Percentiles rank a stretch among this genome's conserved stretches.
Conservation (phyloP, 2,113 vertebrate species). For the Poeciliopsis turrubarensis region DNA sequence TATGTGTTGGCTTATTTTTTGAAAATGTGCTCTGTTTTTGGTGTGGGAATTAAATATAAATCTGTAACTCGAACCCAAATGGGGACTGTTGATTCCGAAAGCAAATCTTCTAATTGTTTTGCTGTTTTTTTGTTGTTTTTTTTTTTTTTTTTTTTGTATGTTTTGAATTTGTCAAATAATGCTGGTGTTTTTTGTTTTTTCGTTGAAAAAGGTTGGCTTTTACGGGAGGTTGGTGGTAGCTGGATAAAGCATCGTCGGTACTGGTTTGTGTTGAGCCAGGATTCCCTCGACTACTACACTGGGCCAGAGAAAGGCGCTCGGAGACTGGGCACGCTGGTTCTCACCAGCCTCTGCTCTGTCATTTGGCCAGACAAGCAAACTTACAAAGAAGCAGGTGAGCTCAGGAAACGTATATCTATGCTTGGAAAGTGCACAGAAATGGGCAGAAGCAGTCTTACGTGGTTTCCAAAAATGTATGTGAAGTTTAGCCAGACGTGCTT, state of each 20-base stretch:
- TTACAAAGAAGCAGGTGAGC: conserved; percentile 91
- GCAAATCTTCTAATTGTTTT: background rate
- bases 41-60: background rate
- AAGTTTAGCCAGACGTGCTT: background rate
- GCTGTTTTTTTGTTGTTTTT: background rate
- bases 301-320: conserved; percentile 86
- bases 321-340: conserved; percentile 89
- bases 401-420: background rate
- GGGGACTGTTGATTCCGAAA: background rate
- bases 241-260: conserved; percentile 92
- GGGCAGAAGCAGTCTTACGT: background rate
- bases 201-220: conserved; percentile 87
- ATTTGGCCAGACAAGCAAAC: conserved; percentile 94
- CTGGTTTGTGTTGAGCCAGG: conserved; percentile 93
- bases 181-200: conserved; percentile 3
- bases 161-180: conserved; percentile 8
- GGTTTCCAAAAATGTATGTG: conserved; percentile 3
- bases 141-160: background rate
- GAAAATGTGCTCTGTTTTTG: background rate
- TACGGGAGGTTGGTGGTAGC: conserved; percentile 86
- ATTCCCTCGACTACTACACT: conserved; percentile 95
- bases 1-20: conserved; percentile 12
- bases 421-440: background rate
- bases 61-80: background rate
- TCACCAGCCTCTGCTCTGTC: conserved; percentile 94